Conservation (phyloP, 2,797 vertebrate species). For the Furcifer pardalis region DNA sequence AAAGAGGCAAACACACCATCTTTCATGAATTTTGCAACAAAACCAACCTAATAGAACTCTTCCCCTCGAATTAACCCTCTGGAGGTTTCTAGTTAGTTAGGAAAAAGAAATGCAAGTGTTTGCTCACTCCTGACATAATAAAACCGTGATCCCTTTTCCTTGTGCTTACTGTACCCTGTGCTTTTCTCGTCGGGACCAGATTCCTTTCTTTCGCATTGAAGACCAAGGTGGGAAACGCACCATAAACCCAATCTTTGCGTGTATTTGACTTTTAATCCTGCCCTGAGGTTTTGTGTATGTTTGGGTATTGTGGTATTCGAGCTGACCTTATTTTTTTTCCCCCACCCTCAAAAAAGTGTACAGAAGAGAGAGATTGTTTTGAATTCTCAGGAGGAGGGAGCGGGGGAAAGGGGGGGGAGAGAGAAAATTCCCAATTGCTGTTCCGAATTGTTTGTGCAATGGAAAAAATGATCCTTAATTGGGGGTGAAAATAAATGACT, state of each 20-base stretch:
- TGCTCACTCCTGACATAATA: conserved; percentile 89
- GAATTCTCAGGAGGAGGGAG: conserved; percentile 36
- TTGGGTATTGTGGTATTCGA: conserved; percentile 98
- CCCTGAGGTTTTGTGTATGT: conserved; percentile 93
- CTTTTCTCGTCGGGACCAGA: conserved; percentile 95
- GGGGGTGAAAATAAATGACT: conserved; percentile 85
- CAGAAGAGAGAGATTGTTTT: conserved; percentile 85
- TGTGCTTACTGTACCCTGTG: conserved; percentile 93
- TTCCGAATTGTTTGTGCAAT: conserved; percentile 87
- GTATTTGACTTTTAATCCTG: conserved; percentile 88
- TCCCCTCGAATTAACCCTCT: conserved; percentile 79
- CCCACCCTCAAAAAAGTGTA: conserved; percentile 85
- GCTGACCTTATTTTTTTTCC: conserved; percentile 85
- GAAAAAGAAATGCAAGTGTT: conserved; percentile 77
- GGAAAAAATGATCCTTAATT: conserved; percentile 81
- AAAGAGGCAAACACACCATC: conserved; percentile 85
- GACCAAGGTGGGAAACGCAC: conserved; percentile 84
- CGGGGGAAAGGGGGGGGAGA: conserved; percentile 54
- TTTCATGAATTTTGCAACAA: conserved; percentile 80
- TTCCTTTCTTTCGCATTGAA: conserved; percentile 76
- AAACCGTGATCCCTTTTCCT: conserved; percentile 87
- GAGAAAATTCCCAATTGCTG: conserved; percentile 68
- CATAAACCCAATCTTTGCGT: conserved; percentile 84
- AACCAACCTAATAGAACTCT: conserved; percentile 79
- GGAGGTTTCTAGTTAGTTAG: conserved; percentile 81